Evolutionary conservation across 1,140 invertebrate genomes (phyloP).

Genomic region (Bicyclus anynana): DNA sequence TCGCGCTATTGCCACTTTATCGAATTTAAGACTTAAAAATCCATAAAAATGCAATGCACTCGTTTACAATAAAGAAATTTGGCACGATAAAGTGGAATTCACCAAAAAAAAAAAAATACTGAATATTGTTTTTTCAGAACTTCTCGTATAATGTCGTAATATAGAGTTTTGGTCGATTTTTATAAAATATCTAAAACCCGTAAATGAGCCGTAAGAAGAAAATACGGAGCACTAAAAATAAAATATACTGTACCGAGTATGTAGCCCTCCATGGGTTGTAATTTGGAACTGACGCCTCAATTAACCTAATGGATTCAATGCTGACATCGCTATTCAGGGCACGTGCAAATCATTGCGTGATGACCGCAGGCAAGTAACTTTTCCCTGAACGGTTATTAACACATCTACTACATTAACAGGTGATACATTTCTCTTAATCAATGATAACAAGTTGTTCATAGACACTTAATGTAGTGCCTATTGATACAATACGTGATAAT

Average conservation of each 20-base stretch:
- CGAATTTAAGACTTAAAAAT: too few relatives aligned
- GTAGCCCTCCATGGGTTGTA: not conserved
- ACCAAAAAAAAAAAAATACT: not conserved
- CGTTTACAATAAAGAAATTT: not conserved
- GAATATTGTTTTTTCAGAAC: too few relatives aligned
- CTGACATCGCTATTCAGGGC: constrained; percentile 36
- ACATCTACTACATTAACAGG: constrained; percentile 5
- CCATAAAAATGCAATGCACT: not conserved
- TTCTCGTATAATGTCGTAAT: too few relatives aligned
- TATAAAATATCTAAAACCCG: too few relatives aligned
- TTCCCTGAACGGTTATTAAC: constrained; percentile 4
- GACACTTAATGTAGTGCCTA: too few relatives aligned
- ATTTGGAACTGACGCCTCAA: constrained; percentile 23
- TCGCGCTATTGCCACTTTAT: not conserved
- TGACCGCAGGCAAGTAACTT: constrained; percentile 20
- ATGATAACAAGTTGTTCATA: too few relatives aligned
- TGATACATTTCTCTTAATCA: constrained; percentile 2
- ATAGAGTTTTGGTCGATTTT: too few relatives aligned
- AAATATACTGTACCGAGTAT: not conserved
- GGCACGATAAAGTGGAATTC: not conserved
- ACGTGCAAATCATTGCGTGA: constrained; percentile 40
- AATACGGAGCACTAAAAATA: not conserved
- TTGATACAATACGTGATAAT: too few relatives aligned
- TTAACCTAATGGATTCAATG: constrained; percentile 45
- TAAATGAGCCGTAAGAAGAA: not conserved